Evolutionary conservation across 2,113 vertebrate genomes (phyloP).

Genomic region (Oxyruncus cristatus): DNA sequence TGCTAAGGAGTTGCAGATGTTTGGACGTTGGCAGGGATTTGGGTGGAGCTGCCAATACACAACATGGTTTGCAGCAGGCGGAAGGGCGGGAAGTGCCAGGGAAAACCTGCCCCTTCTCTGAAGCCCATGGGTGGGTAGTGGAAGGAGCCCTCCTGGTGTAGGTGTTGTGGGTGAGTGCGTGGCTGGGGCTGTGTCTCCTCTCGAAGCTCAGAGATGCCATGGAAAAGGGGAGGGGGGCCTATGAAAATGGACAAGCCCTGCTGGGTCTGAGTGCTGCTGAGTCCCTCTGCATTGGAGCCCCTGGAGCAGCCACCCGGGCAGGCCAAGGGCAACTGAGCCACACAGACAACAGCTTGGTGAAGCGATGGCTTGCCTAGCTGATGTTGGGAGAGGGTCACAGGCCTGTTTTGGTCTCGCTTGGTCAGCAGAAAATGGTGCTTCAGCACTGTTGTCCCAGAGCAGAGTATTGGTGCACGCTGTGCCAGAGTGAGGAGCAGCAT

Average conservation of each 20-base stretch:
- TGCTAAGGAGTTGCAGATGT: slow-evolving; percentile 52
- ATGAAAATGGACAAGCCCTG: not conserved
- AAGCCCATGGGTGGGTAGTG: accelerated
- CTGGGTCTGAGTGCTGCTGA: not conserved
- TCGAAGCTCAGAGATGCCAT: not conserved
- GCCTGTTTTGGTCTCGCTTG: not conserved
- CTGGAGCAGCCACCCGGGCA: not conserved
- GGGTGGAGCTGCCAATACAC: slow-evolving; percentile 8
- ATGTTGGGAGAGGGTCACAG: not conserved
- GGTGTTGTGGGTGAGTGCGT: not conserved
- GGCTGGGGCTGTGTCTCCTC: not conserved
- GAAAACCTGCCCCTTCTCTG: not conserved
- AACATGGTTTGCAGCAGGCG: not conserved
- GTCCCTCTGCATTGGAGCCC: not conserved
- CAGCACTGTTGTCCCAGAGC: not conserved
- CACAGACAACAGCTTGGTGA: not conserved
- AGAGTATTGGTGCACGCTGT: not conserved
- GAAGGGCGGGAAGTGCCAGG: not conserved
- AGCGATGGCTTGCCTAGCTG: not conserved
- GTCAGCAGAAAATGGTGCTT: not conserved
- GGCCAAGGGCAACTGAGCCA: not conserved
- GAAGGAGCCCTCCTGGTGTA: not conserved
- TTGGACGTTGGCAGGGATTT: slow-evolving; percentile 1
- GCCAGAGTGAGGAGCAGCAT: not conserved
- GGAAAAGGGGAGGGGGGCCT: not conserved